Base-by-base conservation (phyloP, 2,888 invertebrate genomes). In the Cenopis cana region DNA sequence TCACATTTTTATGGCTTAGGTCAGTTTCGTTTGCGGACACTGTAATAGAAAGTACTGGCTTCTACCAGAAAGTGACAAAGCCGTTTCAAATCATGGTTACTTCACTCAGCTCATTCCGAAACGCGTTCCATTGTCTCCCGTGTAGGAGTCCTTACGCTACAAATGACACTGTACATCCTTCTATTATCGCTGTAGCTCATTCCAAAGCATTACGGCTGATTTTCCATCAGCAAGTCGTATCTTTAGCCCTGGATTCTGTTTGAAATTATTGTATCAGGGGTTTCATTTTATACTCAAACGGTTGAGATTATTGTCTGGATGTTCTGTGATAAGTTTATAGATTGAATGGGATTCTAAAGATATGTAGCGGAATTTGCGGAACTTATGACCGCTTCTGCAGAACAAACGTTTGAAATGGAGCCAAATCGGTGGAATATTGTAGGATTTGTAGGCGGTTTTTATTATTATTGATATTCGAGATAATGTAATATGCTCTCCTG, bases 101-200 rank as follows among this genome's bases (percentile, higher is more conserved):
- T 75, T 11, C 77, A 76, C 76, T 81, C 75, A 80, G 77, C 76
- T 82, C 81, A 84, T 79, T 77, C 76, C 74, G 78, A 74, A 68
- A 74, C 85, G 85, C 82, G 83, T 81, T 81, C 72, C 80, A 83
- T 85, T 85, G 86, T 85, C 84, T 86, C 81, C 82, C 82, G 83
- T 84, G 88, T 88, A 87, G 87, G 87, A 82, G 87, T 87, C 50
- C 62, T 20, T 20, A 33, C 18, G 54, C 49, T 52, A 17, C 29
- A 10, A 38, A 52, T 38, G 59, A 38, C 59, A 52, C 24, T 38
- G 50, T n/a, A 54, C 52, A 52, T 64, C 52, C 52, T 64, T 10
- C 38, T 17, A 49, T 50, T 12, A 41, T 10, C 20, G 24, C 24
- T 12, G 38, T 59, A 17, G 5, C 57, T 57, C 52, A 57, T 50